phyloP scores from a whole-genome alignment of 1,140 invertebrate genomes.

The Drosophila nasuta region DNA sequence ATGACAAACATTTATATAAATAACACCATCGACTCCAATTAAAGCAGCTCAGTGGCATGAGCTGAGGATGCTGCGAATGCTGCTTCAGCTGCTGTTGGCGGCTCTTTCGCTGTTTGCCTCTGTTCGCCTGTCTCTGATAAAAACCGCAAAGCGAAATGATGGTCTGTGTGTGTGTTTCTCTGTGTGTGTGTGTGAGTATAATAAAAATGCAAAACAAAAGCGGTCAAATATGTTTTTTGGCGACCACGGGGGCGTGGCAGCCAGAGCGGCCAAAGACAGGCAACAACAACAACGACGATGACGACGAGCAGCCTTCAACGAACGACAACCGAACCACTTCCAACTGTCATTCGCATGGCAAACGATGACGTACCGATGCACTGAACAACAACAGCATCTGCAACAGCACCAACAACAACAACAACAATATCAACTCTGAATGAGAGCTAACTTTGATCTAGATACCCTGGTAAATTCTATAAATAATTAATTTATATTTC shows the following conservation, averaged over 20 bases:
- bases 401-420: slow-evolving; percentile 13
- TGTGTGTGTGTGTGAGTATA: slow-evolving; percentile 27
- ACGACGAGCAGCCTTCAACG: not conserved
- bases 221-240: slow-evolving; percentile 71
- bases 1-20: slow-evolving; percentile 83
- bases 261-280: slow-evolving; percentile 39
- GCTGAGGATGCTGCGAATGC: not conserved
- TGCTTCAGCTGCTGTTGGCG: slow-evolving; percentile 4
- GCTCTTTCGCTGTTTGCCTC: not conserved
- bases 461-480: slow-evolving; percentile 18
- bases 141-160: slow-evolving; percentile 77
- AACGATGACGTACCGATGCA: slow-evolving; percentile 71
- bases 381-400: slow-evolving; percentile 22
- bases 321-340: slow-evolving; percentile 69
- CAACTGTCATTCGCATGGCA: slow-evolving; percentile 76
- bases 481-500: not conserved
- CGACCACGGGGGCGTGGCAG: slow-evolving; percentile 62
- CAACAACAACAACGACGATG: slow-evolving; percentile 2
- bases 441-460: not conserved
- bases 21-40: slow-evolving; percentile 82
- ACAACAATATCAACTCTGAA: not conserved
- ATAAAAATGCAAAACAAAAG: slow-evolving; percentile 82
- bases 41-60: slow-evolving; percentile 53
- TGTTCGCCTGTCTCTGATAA: slow-evolving; percentile 63
- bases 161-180: not conserved